Evolutionary conservation across 2,888 invertebrate genomes (phyloP).

Genomic region (Stenotaenia linearis): DNA sequence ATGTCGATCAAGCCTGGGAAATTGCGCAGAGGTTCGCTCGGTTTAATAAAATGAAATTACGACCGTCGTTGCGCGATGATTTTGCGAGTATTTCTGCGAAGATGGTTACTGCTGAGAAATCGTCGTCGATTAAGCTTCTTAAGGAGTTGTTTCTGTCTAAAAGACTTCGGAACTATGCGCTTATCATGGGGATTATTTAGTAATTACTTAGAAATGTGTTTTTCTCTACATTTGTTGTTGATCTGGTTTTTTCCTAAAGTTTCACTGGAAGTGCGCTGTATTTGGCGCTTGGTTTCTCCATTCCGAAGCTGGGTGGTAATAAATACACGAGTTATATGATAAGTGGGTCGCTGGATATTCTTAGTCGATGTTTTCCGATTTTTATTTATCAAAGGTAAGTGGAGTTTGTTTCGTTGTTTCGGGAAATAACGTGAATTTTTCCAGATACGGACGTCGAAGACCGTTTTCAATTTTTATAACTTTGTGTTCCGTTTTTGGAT

Average conservation of each 20-base stretch:
- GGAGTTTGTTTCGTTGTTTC: too few species aligned
- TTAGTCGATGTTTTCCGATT: background rate
- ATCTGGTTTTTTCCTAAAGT: background rate
- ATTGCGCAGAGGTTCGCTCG: constrained; percentile 6
- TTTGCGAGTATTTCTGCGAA: background rate
- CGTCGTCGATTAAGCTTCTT: background rate
- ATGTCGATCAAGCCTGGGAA: background rate
- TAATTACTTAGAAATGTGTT: background rate
- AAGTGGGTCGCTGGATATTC: background rate
- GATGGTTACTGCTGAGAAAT: background rate
- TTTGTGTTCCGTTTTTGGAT: background rate
- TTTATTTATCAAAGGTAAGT: background rate
- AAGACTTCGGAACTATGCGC: background rate
- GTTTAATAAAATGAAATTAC: background rate
- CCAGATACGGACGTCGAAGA: background rate
- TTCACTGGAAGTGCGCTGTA: background rate
- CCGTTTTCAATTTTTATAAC: background rate
- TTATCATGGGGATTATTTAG: constrained; percentile 6
- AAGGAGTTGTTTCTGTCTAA: background rate
- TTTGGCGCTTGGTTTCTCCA: background rate
- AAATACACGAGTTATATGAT: constrained; percentile 24
- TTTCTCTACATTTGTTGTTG: background rate
- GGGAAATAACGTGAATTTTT: too few species aligned
- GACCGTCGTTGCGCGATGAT: background rate
- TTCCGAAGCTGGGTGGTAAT: constrained; percentile 26